Conservation (phyloP, 2,113 vertebrate genomes). For the Aspidoscelis tigris region DNA sequence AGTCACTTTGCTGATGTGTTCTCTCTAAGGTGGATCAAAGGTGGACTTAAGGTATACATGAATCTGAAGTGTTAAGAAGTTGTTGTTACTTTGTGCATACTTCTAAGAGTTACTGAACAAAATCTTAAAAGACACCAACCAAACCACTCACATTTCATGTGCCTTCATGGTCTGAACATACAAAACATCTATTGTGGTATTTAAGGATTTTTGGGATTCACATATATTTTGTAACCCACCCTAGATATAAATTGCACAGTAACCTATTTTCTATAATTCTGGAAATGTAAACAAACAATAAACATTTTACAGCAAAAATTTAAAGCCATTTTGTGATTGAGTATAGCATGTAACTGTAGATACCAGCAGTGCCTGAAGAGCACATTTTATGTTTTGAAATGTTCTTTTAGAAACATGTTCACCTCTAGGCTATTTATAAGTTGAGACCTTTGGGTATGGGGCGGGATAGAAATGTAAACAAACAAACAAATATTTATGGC, state of each 20-base stretch:
- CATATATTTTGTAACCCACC: too few relatives aligned
- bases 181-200: not conserved
- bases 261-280: not conserved
- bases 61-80: not conserved
- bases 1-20: too few relatives aligned
- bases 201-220: not conserved
- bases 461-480: not conserved
- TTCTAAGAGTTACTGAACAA: not conserved
- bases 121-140: too few relatives aligned
- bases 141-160: not conserved
- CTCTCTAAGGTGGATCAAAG: too few relatives aligned
- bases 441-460: slow-evolving; percentile 64
- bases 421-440: slow-evolving; percentile 35
- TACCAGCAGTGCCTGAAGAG: not conserved
- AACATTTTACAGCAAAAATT: not conserved
- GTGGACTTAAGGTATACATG: too few relatives aligned
- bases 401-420: slow-evolving; percentile 16
- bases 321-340: not conserved
- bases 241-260: not conserved
- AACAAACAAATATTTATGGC: slow-evolving; percentile 47
- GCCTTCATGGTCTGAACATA: not conserved
- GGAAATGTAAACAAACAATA: not conserved
- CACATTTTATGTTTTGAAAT: slow-evolving; percentile 3
- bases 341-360: not conserved
- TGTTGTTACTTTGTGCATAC: not conserved